Evolutionary conservation across 2,888 invertebrate genomes (phyloP), one percentile per base, ranked within the genome.

Genomic region (Stenodera caucasica): DNA sequence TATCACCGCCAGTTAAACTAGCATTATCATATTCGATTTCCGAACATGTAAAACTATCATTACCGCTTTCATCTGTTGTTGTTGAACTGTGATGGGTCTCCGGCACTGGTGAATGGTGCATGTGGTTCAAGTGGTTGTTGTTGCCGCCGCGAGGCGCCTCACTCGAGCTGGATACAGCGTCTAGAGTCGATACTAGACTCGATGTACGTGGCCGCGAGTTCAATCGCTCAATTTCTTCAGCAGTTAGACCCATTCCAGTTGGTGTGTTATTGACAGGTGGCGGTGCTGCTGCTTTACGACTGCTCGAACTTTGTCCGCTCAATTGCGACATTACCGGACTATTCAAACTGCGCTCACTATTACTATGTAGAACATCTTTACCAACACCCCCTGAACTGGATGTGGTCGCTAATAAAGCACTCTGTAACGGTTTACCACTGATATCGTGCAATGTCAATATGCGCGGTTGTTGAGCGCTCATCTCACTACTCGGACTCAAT

Each of bases 41-140:
- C 0, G 97, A 97, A 82, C 97, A 98, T 11, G 97, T 98, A 82
- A 98, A 98, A 71, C 96, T 96, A 78, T 98, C 97, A 81, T 97
- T 96, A 5, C 91, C 91, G 80, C 96, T 96, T 78, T 96, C 96
- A 72, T 96, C 93, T 9, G 96, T 92, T 8, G 92, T 91, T 0
- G 90, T 90, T 9, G 92, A 91, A 72, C 91, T 88, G 72, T 90
- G 86, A 50, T 86, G 84, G 70, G 91, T 88, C 71, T 88, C 89
- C 18, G 88, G 85, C 37, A 88, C 89, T 14, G 90, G 89, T 26
- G 89, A 89, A 65, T 72, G 90, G 70, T 88, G 88, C 69, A 90
- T 84, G 70, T 90, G 88, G 1, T 87, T 86, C 71, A 90, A 82
- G 68, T 90, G 90, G 54, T 80, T 81, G 66, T 87, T 87, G 0